Percentiles rank a stretch among this genome's conserved stretches.
Evolutionary conservation across 2,797 vertebrate genomes (phyloP).

Genomic region (Platyrinchus mystaceus): DNA sequence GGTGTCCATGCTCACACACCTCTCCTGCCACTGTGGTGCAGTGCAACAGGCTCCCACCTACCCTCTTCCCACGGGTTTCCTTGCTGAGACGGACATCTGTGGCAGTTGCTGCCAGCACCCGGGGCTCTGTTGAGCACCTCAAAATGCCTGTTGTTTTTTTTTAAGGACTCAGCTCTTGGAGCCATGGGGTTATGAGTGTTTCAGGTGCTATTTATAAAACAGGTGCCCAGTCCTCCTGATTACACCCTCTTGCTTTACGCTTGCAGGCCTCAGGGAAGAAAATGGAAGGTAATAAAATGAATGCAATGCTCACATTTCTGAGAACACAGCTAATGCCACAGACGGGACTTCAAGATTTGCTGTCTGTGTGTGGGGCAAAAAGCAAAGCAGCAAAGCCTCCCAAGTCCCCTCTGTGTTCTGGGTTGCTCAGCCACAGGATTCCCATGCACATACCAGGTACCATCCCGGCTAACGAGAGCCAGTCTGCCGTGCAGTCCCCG

Average conservation of each 20-base stretch:
- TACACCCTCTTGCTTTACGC: background rate
- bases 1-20: background rate
- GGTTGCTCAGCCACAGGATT: background rate
- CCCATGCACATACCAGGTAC: fast-evolving
- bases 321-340: background rate
- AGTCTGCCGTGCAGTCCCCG: fast-evolving
- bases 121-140: background rate
- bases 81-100: background rate
- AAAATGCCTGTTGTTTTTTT: background rate
- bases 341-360: background rate
- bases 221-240: background rate
- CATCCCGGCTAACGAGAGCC: background rate
- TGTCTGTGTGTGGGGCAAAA: background rate
- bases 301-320: background rate
- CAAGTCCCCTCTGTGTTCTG: fast-evolving
- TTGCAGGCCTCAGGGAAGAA: background rate
- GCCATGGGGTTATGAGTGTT: background rate
- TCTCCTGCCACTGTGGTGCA: fast-evolving
- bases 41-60: background rate
- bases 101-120: background rate
- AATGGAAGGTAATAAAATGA: background rate
- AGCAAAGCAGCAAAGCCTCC: background rate
- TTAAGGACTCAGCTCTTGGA: background rate
- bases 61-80: background rate
- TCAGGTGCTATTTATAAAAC: background rate